Base-by-base conservation (phyloP, 2,888 invertebrate genomes). In the Xestobium rufovillosum region DNA sequence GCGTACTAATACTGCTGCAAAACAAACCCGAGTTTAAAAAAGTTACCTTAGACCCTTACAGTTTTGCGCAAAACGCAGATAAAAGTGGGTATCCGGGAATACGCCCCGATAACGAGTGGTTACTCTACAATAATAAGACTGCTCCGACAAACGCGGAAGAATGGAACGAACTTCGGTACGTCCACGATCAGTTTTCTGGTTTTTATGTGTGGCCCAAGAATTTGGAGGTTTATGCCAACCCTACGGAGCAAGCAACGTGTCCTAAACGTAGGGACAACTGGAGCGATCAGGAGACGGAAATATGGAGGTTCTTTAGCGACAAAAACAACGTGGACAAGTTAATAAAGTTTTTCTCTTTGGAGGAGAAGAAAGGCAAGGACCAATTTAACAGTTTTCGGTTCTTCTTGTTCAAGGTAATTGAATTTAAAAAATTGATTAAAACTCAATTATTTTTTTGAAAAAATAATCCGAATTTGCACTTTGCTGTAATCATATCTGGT, bases 351-450 rank as follows among this genome's bases (percentile, higher is more conserved):
- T 72, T 84, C 41, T 79, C 86, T 0, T 68, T 89, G 31, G 92
- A 92, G 56, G 90, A 89, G 54, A 84, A 85, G 60, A 90, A 90
- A 55, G 87, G 84, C 14, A 78, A 77, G 41, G 89, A 90, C 56
- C 81, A 81, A 57, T 90, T 90, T 58, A 80, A 76, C 51, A 70
- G 72, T 1, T 70, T 72, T 30, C 68, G 80, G 32, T 83, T 78
- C 61, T 66, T 73, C 8, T 62, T 90, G 39, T 87, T 88, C 57
- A 83, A 84, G 72, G 83, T 83, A 52, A 63, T 19, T 8, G n/a
- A n/a, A n/a, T n/a, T n/a, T n/a, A n/a, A n/a, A 13, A 14, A 8
- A 31, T 14, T 30, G 14, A 13, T 14, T 31, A 13, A 14, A 14
- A 27, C 11, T 27, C 11, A 10, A 4, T 10, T 27, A 10, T n/a